Evolutionary conservation across 2,797 vertebrate genomes (phyloP), one percentile per base, ranked within the genome.

Genomic region (Aplochiton taeniatus): DNA sequence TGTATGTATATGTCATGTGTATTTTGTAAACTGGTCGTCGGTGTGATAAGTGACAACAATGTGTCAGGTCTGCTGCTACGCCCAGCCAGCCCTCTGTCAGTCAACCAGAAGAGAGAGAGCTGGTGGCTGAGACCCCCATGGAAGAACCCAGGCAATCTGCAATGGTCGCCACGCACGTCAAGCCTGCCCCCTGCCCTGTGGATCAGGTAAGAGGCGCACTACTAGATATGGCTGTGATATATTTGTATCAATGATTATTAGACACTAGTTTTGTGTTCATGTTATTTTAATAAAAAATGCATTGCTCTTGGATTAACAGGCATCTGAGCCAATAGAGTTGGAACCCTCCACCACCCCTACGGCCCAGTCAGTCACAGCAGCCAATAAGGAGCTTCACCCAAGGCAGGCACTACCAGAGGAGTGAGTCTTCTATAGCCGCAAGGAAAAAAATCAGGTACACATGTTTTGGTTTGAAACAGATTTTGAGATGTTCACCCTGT

Each of bases 151-250:
- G 63, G 42, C 58, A 66, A 1, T 47, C 50, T 31, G 63, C 81
- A 58, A 68, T 77, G 4, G 69, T 70, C 55, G 63, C 16, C 18
- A 13, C 52, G 53, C 64, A 68, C n/a, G 4, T 53, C 9, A 14
- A 46, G 13, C 60, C 49, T 46, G 74, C 82, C 13, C n/a, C 62
- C 13, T 54, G 56, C 47, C 63, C 61, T 54, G 57, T 78, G 63
- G 65, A 74, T 56, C 45, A 77, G 44, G 89, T 91, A 58, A 76
- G 85, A 83, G 56, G 17, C 12, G n/a, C 20, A 19, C 52, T 1
- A 58, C 41, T 46, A 19, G 19, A 42, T 58, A 18, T 43, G 31
- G 45, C 0, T 8, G 7, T 43, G 43, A 49, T 9, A 48, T 31
- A 5, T 46, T 42, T 8, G 11, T 17, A n/a, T 9, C 57, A 31